phyloP scores from a whole-genome alignment of 2,888 invertebrate genomes.

The Chrysolina haemoptera region DNA sequence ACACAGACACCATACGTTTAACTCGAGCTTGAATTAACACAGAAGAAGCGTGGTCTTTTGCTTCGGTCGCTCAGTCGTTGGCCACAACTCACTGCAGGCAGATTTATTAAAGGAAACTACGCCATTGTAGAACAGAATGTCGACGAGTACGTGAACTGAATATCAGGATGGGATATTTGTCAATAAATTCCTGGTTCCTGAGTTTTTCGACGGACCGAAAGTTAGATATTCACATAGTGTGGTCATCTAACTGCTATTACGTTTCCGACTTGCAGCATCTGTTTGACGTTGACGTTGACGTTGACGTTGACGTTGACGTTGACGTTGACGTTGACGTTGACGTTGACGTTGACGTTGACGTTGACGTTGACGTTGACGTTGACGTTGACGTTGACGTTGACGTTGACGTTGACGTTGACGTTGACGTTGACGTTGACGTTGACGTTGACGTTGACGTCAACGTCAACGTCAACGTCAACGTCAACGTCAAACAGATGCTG shows the following conservation, averaged over 20 bases:
- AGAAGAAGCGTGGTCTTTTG: slow-evolving; percentile 39
- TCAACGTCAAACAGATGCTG: no score
- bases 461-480: no score
- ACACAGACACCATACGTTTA: slow-evolving; percentile 55
- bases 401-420: no score
- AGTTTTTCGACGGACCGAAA: not conserved
- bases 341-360: no score
- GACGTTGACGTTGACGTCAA: no score
- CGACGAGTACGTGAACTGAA: slow-evolving; percentile 7
- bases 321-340: no score
- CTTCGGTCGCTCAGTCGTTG: slow-evolving; percentile 11
- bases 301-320: no score
- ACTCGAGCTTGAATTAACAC: slow-evolving; percentile 51
- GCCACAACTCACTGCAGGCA: slow-evolving; percentile 35
- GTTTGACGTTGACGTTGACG: no score
- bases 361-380: no score
- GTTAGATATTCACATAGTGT: not conserved
- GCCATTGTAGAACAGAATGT: slow-evolving; percentile 28
- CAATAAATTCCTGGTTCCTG: slow-evolving; percentile 15
- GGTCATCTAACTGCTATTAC: not conserved
- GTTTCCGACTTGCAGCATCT: not conserved
- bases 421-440: no score
- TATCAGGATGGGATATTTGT: not conserved
- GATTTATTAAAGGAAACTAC: slow-evolving; percentile 39
- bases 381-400: no score